A percentile compares a stretch with the other conserved stretches of the same genome.
Evolutionary conservation across 2,113 vertebrate genomes (phyloP).

Genomic region (Malaclemys terrapin): DNA sequence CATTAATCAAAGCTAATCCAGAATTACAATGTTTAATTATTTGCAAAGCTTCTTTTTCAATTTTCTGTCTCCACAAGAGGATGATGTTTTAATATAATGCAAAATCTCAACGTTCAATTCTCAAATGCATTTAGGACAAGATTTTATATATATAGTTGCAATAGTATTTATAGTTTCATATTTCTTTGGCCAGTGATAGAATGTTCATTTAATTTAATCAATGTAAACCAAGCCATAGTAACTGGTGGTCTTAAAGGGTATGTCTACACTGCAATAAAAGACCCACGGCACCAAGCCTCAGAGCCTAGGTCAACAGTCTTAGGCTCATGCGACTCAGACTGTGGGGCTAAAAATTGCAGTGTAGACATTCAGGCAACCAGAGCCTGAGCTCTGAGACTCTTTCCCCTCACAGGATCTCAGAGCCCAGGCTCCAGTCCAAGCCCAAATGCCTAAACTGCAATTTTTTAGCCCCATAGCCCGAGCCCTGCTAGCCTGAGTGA

Average conservation of each 20-base stretch:
- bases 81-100: not conserved
- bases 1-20: not conserved
- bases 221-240: not conserved
- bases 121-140: not conserved
- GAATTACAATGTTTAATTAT: not conserved
- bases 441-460: not conserved
- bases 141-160: not conserved
- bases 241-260: not conserved
- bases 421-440: not conserved
- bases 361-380: not conserved
- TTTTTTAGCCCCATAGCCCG: not conserved
- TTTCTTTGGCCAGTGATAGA: not conserved
- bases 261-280: not conserved
- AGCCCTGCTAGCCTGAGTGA: not conserved
- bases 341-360: not conserved
- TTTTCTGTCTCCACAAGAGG: not conserved
- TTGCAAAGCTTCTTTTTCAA: not conserved
- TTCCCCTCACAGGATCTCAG: not conserved
- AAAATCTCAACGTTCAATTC: not conserved
- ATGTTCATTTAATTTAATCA: fast-evolving
- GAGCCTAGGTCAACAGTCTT: not conserved
- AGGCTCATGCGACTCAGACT: not conserved
- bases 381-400: not conserved
- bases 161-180: not conserved
- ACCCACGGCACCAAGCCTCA: not conserved